Evolutionary conservation across 2,888 invertebrate genomes (phyloP), one percentile per base, ranked within the genome.

Genomic region (Aphidius colemani): DNA sequence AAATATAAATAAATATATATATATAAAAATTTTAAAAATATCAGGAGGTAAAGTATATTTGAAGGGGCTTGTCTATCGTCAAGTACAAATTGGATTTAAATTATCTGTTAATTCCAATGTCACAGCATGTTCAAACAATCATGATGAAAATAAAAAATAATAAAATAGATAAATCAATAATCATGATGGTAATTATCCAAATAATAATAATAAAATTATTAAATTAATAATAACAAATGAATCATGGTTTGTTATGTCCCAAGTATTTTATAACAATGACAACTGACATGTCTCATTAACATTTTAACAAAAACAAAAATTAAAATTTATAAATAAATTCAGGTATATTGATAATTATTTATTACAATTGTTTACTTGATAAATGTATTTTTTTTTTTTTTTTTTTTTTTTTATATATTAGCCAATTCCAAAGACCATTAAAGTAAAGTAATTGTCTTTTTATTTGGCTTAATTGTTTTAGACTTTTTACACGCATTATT

Each of bases 401-500:
- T n/a, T n/a, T n/a, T n/a, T n/a, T n/a, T n/a, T n/a, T n/a, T n/a
- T n/a, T n/a, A n/a, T n/a, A n/a, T n/a, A n/a, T n/a, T 63, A 62
- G 61, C 61, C 67, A 67, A 59, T 63, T 57, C 64, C 59, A 67
- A 63, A 62, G 60, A 58, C 46, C 30, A 64, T 57, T 63, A 66
- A 60, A 67, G 58, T 57, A 67, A 66, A 56, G n/a, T n/a, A 66
- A 66, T 69, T 55, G 50, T 70, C 65, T 64, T 45, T 66, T 66
- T 65, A 62, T 13, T 13, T 13, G 13, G 63, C 67, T 70, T 69
- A 58, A 66, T 66, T 69, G 64, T 69, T 67, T 69, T 59, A 66
- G 59, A 69, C 61, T 69, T 67, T 71, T 75, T 75, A 67, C 68
- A 72, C 71, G 59, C 59, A 69, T 75, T 30, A 30, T 30, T 77